Base-by-base conservation (phyloP, 2,113 vertebrate genomes). In the Cheirogaleus medius region DNA sequence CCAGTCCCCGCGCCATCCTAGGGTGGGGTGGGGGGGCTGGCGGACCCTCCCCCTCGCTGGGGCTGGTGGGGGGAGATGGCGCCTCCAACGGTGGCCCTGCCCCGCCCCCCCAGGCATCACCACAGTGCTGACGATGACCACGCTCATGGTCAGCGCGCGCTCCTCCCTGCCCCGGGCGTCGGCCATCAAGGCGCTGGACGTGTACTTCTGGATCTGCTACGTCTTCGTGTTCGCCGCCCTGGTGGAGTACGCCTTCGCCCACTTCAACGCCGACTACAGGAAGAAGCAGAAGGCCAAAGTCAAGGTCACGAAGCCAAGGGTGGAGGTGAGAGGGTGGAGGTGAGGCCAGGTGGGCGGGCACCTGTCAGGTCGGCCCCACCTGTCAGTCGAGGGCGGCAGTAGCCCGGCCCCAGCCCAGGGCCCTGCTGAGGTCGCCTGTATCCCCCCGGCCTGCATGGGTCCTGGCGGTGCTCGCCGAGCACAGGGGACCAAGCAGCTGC, bases 171-270 rank as follows among this genome's bases (percentile, higher is more conserved):
- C 99, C 0, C 98, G 99, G 85, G 99, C 99, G 0, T 99, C 99
- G 0, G 99, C 99, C 97, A 99, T 99, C 98, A 99, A 99, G 98
- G 99, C 99, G 0, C 97, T 99, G 86, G 99, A 99, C 0, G 99
- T 99, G 85, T 99, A 99, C 98, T 99, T 99, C 99, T 99, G 99
- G 99, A 99, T 99, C 98, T 99, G 99, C 96, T 99, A 99, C 0
- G 99, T 99, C 64, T 99, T 99, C 77, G 99, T 99, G 95, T 99
- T 99, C 0, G 99, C 99, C 0, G 99, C 99, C 0, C 98, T 99
- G 97, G 99, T 99, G 15, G 99, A 99, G 97, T 99, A 99, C 0
- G 99, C 99, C 76, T 99, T 99, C 44, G 99, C 99, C 29, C 99
- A 99, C 98, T 99, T 99, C 98, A 99, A 99, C 1, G 99, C 99